These are phyloP conservation scores for Malurus splendens DNA, from an alignment of 2,797 vertebrate species.

Conservation along the genomic window DNA sequence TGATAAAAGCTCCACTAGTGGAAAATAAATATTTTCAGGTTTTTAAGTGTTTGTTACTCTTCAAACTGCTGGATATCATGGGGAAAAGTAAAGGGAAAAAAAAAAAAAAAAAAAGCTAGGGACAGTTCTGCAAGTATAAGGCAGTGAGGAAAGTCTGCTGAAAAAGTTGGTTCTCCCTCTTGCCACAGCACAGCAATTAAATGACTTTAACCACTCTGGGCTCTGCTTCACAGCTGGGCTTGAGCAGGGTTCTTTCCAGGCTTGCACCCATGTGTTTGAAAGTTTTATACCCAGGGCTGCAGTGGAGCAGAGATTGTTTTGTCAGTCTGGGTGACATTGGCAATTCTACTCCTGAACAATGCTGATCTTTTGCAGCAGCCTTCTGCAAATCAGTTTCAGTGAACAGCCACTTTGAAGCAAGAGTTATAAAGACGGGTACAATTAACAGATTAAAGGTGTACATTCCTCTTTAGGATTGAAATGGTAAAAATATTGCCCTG, in stretches of 20 bases:
- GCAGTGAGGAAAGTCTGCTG: not conserved
- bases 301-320: not conserved
- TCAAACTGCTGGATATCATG: not conserved
- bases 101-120: too few species aligned
- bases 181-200: not conserved
- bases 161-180: not conserved
- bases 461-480: rapidly evolving
- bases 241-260: not conserved
- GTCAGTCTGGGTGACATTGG: not conserved
- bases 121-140: not conserved
- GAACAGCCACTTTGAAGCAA: not conserved
- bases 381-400: not conserved
- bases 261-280: not conserved
- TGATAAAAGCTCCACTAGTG: not conserved
- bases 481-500: not conserved
- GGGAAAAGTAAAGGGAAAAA: rapidly evolving
- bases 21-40: not conserved
- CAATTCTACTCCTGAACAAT: not conserved
- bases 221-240: not conserved
- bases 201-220: not conserved
- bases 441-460: not conserved
- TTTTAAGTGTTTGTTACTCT: not conserved
- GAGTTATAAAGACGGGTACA: not conserved
- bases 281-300: not conserved
- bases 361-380: not conserved